Conservation (phyloP, 2,113 vertebrate genomes). For the Syrmaticus mikado region DNA sequence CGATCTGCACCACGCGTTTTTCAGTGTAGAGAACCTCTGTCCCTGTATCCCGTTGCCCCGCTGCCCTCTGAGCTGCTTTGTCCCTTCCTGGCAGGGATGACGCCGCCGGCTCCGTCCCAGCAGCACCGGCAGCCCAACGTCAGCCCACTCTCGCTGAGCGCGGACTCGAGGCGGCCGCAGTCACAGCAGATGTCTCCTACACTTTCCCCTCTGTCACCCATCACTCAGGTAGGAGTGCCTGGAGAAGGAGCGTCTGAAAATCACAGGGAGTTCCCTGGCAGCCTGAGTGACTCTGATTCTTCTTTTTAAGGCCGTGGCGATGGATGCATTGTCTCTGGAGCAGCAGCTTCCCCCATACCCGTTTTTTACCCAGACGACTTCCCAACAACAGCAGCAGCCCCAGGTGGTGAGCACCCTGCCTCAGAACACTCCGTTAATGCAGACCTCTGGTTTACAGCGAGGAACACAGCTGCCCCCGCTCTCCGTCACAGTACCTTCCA, state of each 20-base stretch:
- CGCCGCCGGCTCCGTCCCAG: constrained; percentile 80
- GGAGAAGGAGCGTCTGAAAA: rapidly evolving
- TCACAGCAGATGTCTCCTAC: constrained; percentile 90
- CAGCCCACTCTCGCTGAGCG: constrained; percentile 85
- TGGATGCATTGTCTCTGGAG: constrained; percentile 90
- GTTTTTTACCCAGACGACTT: constrained; percentile 88
- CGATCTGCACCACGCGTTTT: rapidly evolving
- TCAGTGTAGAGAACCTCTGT: rapidly evolving
- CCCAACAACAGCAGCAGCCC: constrained; percentile 83
- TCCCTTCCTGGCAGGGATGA: constrained; percentile 77
- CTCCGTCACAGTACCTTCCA: constrained; percentile 83
- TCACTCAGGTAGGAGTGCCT: constrained; percentile 84
- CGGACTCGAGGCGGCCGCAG: constrained; percentile 85
- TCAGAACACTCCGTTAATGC: constrained; percentile 79
- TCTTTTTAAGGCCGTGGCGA: constrained; percentile 81
- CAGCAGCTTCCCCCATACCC: constrained; percentile 94
- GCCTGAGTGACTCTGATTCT: background rate
- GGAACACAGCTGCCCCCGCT: constrained; percentile 87
- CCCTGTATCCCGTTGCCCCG: rapidly evolving
- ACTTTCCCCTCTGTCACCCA: constrained; percentile 87
- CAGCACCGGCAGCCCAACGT: constrained; percentile 83
- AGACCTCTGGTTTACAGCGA: constrained; percentile 81
- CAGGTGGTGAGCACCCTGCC: constrained; percentile 87
- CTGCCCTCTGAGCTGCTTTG: rapidly evolving
- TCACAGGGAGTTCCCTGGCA: background rate